Evolutionary conservation across 2,113 vertebrate genomes (phyloP).

Genomic region (Rana temporaria): DNA sequence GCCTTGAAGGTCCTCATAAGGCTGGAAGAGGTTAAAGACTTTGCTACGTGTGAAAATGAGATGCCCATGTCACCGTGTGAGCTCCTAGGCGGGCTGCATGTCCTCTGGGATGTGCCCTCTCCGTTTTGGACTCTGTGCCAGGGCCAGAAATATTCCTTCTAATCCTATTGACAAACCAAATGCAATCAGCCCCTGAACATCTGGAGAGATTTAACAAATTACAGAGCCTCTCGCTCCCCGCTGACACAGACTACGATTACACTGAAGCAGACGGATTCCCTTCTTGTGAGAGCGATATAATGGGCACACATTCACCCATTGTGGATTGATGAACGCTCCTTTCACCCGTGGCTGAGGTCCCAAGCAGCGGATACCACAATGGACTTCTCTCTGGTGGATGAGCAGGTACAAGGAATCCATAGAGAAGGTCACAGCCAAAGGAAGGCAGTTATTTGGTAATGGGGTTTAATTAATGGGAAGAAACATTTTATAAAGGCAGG

Average conservation of each 20-base stretch:
- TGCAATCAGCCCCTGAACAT: slow-evolving; percentile 45
- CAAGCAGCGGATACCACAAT: background rate
- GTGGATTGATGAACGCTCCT: background rate
- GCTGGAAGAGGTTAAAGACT: no score
- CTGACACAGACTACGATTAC: slow-evolving; percentile 7
- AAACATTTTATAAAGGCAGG: no score
- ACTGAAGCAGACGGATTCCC: background rate
- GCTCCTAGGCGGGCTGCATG: background rate
- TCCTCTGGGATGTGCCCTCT: slow-evolving; percentile 35
- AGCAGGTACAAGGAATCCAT: slow-evolving; percentile 20
- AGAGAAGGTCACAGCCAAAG: no score
- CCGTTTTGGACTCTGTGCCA: background rate
- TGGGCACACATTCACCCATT: background rate
- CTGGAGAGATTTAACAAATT: slow-evolving; percentile 51
- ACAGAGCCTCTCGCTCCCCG: background rate
- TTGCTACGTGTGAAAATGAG: no score
- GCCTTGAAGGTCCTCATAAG: no score
- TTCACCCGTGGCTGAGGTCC: background rate
- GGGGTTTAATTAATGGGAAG: no score
- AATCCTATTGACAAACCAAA: slow-evolving; percentile 38
- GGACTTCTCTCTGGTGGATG: slow-evolving; percentile 36
- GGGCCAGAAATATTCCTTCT: slow-evolving; percentile 12
- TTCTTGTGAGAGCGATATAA: background rate
- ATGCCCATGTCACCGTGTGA: background rate
- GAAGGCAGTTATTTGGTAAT: no score